These are phyloP conservation scores for Drosophila bifasciata DNA, from an alignment of 1,140 invertebrate genomes.

Conservation along the genomic window DNA sequence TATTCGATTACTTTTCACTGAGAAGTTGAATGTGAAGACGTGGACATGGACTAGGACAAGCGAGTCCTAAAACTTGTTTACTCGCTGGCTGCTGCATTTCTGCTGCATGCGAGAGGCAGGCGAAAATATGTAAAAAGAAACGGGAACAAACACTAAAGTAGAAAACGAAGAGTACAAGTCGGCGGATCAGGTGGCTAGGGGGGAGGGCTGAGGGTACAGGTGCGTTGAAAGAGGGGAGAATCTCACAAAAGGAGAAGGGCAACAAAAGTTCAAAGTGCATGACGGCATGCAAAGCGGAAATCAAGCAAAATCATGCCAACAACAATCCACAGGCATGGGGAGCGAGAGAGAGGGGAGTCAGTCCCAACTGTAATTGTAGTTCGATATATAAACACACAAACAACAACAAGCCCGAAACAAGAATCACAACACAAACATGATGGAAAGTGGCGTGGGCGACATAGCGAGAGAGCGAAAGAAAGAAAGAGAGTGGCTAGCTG, in stretches of 20 bases:
- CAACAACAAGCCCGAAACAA: slow-evolving; percentile 1
- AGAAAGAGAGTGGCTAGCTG: slow-evolving; percentile 15
- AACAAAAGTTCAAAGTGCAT: slow-evolving; percentile 62
- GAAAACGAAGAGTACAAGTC: not conserved
- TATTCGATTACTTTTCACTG: no score
- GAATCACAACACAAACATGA: slow-evolving; percentile 21
- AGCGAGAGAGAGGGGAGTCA: not conserved
- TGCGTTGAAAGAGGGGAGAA: slow-evolving; percentile 16
- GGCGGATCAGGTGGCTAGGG: no score
- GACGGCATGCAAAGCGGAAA: slow-evolving; percentile 50
- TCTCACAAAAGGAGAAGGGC: slow-evolving; percentile 12
- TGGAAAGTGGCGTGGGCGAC: slow-evolving; percentile 38
- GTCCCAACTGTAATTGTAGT: slow-evolving; percentile 42
- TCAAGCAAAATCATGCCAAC: slow-evolving; percentile 29
- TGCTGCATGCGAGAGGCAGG: no score
- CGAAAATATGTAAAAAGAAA: no score
- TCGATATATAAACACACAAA: slow-evolving; percentile 35
- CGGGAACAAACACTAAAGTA: no score
- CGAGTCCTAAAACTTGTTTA: slow-evolving; percentile 32
- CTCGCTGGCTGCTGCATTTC: not conserved
- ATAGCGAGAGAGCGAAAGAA: slow-evolving; percentile 6
- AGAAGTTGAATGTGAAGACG: no score
- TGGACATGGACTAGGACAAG: slow-evolving; percentile 24
- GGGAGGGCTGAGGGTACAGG: not conserved
- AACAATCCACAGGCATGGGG: slow-evolving; percentile 6